Evolutionary conservation across 2,797 vertebrate genomes (phyloP), one percentile per base, ranked within the genome.

Genomic region (Zalophus californianus): DNA sequence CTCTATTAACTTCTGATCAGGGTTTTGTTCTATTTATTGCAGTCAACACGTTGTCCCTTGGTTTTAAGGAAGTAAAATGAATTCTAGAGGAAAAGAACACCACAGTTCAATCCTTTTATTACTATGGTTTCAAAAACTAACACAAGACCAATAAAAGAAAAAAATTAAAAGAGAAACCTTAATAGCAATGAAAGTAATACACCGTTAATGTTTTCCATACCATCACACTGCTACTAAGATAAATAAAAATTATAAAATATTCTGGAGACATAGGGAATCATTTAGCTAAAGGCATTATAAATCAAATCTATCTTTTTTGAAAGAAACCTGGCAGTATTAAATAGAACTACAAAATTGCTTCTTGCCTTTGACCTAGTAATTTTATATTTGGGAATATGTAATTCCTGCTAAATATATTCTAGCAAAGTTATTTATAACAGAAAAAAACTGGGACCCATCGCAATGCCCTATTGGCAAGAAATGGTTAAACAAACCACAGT

Each of bases 121-220:
- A 77, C 7, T 70, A 29, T 16, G 25, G n/a, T 84, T 91, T 95
- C 38, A 94, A 96, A 94, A 96, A 48, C 73, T 77, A 90, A 94
- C 94, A 70, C 29, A 82, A 87, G 41, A 5, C 35, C 94, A 86
- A 70, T 58, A 60, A 35, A 38, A 77, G 7, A 79, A 75, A 78
- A 94, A 84, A 93, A 72, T 41, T 14, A 50, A 64, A 77, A 84
- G 15, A 88, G 35, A 96, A 86, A 68, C 41, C 32, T 88, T 70
- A 94, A 90, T 1, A 72, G 29, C 78, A 94, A 82, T 44, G 10
- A 91, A 89, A 93, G 38, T 10, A 52, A 80, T 32, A 18, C 29
- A 82, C 7, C 29, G 68, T 58, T 80, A 70, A 29, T 50, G 20
- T 44, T 95, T 93, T 44, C 77, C 4, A 35, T 41, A 86, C 48